phyloP scores from a whole-genome alignment of 2,888 invertebrate genomes.

The Aethes cnicana region DNA sequence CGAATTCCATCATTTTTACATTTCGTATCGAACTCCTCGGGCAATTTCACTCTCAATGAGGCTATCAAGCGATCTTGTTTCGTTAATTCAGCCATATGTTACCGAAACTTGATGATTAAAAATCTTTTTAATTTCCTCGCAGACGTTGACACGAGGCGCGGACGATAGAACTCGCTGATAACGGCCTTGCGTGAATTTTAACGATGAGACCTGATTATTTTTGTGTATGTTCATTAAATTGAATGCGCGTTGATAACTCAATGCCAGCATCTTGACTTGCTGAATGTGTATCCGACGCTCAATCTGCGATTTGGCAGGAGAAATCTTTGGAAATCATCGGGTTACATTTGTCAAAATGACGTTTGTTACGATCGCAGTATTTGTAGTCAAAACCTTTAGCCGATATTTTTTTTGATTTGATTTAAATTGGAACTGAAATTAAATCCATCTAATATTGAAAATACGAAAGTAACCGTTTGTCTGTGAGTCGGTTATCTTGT shows the following conservation, averaged over 20 bases:
- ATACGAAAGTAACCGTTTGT: no score
- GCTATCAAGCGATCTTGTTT: conserved; percentile 37
- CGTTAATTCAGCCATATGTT: conserved; percentile 26
- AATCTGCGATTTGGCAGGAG: background rate
- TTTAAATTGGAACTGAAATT: no score
- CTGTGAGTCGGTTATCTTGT: no score
- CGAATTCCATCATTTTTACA: no score
- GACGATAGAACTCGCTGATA: conserved; percentile 47
- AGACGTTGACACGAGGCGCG: conserved; percentile 50
- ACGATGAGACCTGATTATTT: conserved; percentile 14
- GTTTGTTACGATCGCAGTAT: no score
- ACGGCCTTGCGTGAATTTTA: conserved; percentile 14
- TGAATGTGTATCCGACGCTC: background rate
- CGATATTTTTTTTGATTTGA: no score
- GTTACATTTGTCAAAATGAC: no score
- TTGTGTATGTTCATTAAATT: conserved; percentile 13
- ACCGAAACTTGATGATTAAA: conserved; percentile 40
- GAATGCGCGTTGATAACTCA: conserved; percentile 5
- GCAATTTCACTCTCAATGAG: conserved; percentile 50
- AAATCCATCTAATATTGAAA: no score
- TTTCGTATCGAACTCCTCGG: conserved; percentile 40
- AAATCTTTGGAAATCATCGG: no score
- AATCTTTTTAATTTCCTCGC: conserved; percentile 28
- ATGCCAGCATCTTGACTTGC: conserved; percentile 1
- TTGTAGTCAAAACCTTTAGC: no score